Evolutionary conservation across 2,888 invertebrate genomes (phyloP), one percentile per base, ranked within the genome.

Genomic region (Caradrina clavipalpis): DNA sequence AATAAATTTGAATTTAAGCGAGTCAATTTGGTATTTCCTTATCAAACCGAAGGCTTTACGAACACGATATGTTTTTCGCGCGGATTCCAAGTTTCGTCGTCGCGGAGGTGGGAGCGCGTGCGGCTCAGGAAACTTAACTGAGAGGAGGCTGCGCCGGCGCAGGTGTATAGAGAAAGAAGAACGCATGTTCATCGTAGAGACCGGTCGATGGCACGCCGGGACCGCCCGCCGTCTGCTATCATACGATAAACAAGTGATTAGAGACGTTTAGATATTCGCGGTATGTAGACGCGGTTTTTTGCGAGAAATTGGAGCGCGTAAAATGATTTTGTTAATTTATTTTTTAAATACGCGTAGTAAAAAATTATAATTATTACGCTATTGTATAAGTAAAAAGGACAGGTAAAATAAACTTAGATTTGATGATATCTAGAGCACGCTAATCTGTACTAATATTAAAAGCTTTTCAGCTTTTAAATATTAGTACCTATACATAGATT

Each of bases 61-160:
- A 76, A 70, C 69, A n/a, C 89, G 90, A 89, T 91, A 87, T 91
- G 90, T 93, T 93, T 94, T 94, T 92, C 91, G 91, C 93, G 92
- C 93, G 91, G 78, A 64, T 75, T 72, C 82, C 19, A 55, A 42
- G 57, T 78, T 80, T 42, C 67, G 78, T 79, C 86, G 87, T 85
- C 89, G 89, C 88, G 85, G 78, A 78, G 87, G 88, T 86, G 83
- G 85, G 81, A 87, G 88, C 92, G 90, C 93, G 92, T 92, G 90
- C 93, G 90, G 84, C 90, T 86, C 90, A 89, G 87, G 87, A 88
- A 89, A 88, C 87, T 90, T 85, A 85, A 93, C 93, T 93, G 90
- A 89, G 88, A 88, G 89, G 83, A 89, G 87, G 86, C 85, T 89
- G 91, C 84, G 86, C 56, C 66, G 58, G 84, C 88, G 89, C 89